Conservation (phyloP, 2,113 vertebrate species). For the Conger conger region DNA sequence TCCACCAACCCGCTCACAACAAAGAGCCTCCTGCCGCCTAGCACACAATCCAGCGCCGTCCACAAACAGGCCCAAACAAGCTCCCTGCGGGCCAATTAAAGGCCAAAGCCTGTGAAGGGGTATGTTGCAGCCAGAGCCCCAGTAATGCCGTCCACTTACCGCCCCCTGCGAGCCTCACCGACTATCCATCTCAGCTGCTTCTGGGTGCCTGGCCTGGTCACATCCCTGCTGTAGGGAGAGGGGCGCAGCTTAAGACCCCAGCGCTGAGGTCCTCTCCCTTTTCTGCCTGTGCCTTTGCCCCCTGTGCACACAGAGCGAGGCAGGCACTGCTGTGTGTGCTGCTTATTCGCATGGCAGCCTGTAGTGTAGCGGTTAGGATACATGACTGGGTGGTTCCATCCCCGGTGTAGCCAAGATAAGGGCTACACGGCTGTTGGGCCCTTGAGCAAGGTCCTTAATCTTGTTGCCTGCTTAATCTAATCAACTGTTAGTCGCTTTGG, state of each 20-base stretch:
- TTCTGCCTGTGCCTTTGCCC: not conserved
- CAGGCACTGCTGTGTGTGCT: too few species aligned
- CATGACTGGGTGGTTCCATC: too few species aligned
- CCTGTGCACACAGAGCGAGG: not conserved
- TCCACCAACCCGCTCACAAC: conserved; percentile 6
- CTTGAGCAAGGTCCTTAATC: too few species aligned
- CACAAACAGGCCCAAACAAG: conserved; percentile 29
- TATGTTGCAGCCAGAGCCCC: not conserved
- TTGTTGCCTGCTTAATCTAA: too few species aligned
- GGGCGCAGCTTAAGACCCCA: not conserved
- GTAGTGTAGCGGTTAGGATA: too few species aligned
- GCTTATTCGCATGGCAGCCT: too few species aligned
- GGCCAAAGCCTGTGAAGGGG: not conserved
- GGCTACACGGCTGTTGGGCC: too few species aligned
- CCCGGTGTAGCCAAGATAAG: too few species aligned
- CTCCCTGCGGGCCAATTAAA: conserved; percentile 32
- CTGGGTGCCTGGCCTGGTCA: not conserved
- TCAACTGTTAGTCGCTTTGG: too few species aligned
- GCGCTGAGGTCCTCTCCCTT: not conserved
- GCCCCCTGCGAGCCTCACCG: not conserved
- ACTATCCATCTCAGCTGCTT: not conserved
- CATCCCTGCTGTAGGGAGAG: not conserved
- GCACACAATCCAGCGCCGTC: not conserved
- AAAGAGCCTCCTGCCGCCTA: conserved; percentile 8
- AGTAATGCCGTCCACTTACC: conserved; percentile 12